Base-by-base conservation (phyloP, 2,888 invertebrate species). In the Erebia ligea region DNA sequence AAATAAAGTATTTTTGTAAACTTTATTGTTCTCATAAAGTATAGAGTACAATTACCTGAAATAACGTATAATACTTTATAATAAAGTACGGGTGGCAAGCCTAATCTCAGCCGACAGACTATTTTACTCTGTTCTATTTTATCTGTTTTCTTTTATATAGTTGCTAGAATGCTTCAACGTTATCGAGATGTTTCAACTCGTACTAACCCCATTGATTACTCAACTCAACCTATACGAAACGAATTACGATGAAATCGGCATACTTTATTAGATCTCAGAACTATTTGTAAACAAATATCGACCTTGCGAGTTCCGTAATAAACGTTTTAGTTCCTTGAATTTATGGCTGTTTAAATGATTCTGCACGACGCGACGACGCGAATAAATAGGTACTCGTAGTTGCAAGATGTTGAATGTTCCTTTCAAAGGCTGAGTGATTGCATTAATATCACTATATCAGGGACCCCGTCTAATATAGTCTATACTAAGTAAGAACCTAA, bases 261-360 rank as follows among this genome's bases (percentile, higher is more conserved):
- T 69, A 70, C 54, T 67, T 54, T 19, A 50, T 63, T 62, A 69
- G 61, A 67, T 63, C 71, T 73, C 64, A n/a, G 62, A 68, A 72
- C 61, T 72, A 65, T 71, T 71, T 69, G 73, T 72, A 73, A 66
- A 71, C 67, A 73, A 72, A 67, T 72, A 56, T 52, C 67, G 68
- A 71, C 73, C 73, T 68, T 71, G 21, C 62, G 42, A n/a, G 21
- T 15, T 19, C 65, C 68, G 57, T 54, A 48, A 63, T 73, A 73
- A 66, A 67, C 15, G 57, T 45, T 25, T 54, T 40, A 64, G 25
- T 72, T 67, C 71, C n/a, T 17, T 21, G 71, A 61, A 61, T 9
- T 50, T 19, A 19, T 57, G n/a, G 19, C 56, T 21, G 42, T 58
- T 58, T 5, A 40, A 57, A 45, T 19, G 21, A 21, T 48, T 62